Conservation (phyloP, 2,113 vertebrate genomes). For the Suricata suricatta region DNA sequence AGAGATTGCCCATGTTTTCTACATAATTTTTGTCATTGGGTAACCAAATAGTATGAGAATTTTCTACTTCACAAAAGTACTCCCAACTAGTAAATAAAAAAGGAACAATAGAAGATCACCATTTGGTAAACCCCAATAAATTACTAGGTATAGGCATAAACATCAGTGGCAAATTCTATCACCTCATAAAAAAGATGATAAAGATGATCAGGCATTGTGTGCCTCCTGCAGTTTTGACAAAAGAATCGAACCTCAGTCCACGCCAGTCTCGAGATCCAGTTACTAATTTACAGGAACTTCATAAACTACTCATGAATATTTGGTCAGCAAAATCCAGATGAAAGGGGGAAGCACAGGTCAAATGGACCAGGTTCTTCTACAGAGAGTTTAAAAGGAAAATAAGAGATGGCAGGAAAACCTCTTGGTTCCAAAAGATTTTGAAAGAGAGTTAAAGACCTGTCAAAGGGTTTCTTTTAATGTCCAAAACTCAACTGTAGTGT, state of each 20-base stretch:
- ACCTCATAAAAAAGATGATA: background rate
- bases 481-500: background rate
- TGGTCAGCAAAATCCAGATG: background rate
- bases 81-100: background rate
- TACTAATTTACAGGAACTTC: background rate
- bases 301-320: background rate
- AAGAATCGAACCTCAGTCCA: background rate
- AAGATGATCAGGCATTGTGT: background rate
- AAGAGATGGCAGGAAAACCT: background rate
- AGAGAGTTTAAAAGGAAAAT: background rate
- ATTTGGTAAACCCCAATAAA: background rate
- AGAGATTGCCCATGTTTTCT: background rate
- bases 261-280: background rate
- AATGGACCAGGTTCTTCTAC: background rate
- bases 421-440: background rate
- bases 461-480: background rate
- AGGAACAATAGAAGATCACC: background rate
- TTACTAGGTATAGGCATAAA: background rate
- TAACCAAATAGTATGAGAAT: background rate
- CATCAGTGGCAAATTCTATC: background rate
- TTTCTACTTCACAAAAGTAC: background rate
- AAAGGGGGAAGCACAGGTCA: background rate
- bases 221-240: background rate
- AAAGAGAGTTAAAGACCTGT: background rate
- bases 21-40: background rate